A percentile compares a stretch with the other conserved stretches of the same genome.
Evolutionary conservation across 2,797 vertebrate species (phyloP).

Genomic region (Pseudopleuronectes americanus): DNA sequence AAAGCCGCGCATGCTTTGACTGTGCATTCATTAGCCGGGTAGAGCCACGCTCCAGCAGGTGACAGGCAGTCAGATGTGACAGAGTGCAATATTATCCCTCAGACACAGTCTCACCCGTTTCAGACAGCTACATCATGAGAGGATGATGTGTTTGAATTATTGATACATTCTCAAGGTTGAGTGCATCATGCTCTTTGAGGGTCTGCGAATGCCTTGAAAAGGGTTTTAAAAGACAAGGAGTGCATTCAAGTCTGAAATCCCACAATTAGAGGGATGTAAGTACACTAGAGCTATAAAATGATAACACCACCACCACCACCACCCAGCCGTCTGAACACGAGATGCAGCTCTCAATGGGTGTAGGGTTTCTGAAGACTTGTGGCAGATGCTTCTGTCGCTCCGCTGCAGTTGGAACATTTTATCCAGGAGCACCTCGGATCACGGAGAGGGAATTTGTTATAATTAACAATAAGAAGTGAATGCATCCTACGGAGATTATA

Average conservation of each 20-base stretch:
- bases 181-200: constrained; percentile 74
- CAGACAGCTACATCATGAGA: constrained; percentile 79
- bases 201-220: constrained; percentile 50
- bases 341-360: constrained; percentile 45
- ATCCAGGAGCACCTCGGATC: constrained; percentile 49
- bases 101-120: constrained; percentile 73
- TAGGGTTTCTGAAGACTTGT: constrained; percentile 34
- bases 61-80: constrained; percentile 80
- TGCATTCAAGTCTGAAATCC: constrained; percentile 57
- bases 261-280: constrained; percentile 61
- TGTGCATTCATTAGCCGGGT: constrained; percentile 65
- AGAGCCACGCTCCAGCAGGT: constrained; percentile 66
- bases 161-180: constrained; percentile 83
- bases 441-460: constrained; percentile 61
- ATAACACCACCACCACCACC: constrained; percentile 4
- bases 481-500: constrained; percentile 72
- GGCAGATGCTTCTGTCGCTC: constrained; percentile 57
- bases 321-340: constrained; percentile 16
- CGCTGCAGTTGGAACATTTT: constrained; percentile 59
- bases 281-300: constrained; percentile 41
- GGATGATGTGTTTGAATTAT: constrained; percentile 84
- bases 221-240: constrained; percentile 39
- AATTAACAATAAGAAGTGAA: constrained; percentile 76
- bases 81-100: constrained; percentile 78
- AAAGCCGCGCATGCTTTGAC: constrained; percentile 62